phyloP scores from a whole-genome alignment of 2,797 vertebrate genomes.

The Fundulus diaphanus region DNA sequence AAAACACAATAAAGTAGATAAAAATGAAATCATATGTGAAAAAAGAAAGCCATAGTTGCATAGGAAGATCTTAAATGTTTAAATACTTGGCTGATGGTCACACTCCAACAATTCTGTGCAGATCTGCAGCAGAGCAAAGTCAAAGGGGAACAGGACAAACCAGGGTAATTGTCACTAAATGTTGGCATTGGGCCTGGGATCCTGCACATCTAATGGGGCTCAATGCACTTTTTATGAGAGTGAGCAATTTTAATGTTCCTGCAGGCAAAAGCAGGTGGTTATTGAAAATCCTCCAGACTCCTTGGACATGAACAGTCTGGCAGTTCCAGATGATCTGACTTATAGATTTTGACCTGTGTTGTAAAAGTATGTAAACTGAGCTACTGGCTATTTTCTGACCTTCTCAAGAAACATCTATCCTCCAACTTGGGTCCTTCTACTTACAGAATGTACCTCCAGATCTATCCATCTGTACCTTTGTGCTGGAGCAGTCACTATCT shows the following conservation, averaged over 20 bases:
- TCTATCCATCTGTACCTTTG: conserved; percentile 96
- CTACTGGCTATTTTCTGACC: not conserved
- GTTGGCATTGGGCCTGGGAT: not conserved
- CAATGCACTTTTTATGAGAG: not conserved
- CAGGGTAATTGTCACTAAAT: too few relatives aligned
- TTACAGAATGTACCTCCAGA: conserved; percentile 95
- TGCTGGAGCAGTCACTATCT: conserved; percentile 94
- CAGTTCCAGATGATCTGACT: not conserved
- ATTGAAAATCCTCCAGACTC: not conserved
- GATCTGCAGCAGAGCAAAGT: too few relatives aligned
- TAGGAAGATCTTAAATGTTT: too few relatives aligned
- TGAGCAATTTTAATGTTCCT: not conserved
- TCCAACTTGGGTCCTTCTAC: not conserved
- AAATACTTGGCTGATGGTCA: too few relatives aligned
- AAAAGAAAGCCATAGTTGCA: too few relatives aligned
- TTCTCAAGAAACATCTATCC: not conserved
- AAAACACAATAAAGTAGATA: too few relatives aligned
- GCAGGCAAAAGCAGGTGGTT: not conserved
- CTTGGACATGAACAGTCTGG: not conserved
- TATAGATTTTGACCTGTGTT: not conserved
- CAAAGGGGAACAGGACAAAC: too few relatives aligned
- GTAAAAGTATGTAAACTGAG: not conserved
- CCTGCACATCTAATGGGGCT: not conserved
- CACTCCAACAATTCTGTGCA: too few relatives aligned
- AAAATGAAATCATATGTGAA: too few relatives aligned